These are phyloP conservation scores for Chloropsis cyanopogon DNA, from an alignment of 2,113 vertebrate species.

Conservation along the genomic window DNA sequence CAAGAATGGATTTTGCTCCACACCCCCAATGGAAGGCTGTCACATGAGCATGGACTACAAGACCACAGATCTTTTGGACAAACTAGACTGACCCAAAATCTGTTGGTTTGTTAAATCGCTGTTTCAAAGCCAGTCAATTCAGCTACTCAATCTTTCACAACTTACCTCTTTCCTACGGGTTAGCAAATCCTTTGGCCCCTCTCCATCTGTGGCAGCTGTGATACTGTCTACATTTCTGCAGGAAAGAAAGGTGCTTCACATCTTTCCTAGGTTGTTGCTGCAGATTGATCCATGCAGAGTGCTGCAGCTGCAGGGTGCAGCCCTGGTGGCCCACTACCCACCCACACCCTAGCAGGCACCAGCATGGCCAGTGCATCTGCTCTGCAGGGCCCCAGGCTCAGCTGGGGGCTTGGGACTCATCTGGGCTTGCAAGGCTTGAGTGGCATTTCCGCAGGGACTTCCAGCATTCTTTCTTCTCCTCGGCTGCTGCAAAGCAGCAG, in stretches of 20 bases:
- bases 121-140: background rate
- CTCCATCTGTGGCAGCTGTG: background rate
- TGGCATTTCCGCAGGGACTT: background rate
- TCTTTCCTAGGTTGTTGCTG: background rate
- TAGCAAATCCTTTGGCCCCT: background rate
- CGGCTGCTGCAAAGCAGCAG: background rate
- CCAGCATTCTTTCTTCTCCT: background rate
- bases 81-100: background rate
- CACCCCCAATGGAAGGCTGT: background rate
- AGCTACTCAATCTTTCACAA: background rate
- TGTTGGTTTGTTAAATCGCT: background rate
- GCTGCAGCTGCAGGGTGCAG: background rate
- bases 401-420: background rate
- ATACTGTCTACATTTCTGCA: background rate
- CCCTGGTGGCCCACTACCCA: background rate
- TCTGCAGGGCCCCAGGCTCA: background rate
- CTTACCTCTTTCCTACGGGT: background rate
- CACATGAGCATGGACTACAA: background rate
- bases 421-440: background rate
- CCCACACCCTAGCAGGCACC: background rate
- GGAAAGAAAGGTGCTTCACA: background rate
- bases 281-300: background rate
- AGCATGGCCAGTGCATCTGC: background rate
- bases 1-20: slow-evolving; percentile 17
- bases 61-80: background rate